Percentiles rank a stretch among this genome's conserved stretches.
phyloP scores from a whole-genome alignment of 2,888 invertebrate genomes.

The Amaurobius ferox region DNA sequence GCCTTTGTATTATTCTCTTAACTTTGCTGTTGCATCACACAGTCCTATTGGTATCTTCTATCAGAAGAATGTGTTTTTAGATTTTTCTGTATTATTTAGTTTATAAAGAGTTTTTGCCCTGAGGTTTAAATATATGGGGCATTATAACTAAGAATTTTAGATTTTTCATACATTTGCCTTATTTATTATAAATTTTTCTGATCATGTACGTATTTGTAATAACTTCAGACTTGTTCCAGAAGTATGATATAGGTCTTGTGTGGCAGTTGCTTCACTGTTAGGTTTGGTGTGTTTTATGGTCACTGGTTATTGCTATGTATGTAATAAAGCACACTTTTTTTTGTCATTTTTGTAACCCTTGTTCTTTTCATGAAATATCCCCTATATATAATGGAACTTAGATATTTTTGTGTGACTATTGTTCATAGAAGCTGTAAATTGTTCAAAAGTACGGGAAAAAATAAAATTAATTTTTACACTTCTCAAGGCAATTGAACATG shows the following conservation, averaged over 20 bases:
- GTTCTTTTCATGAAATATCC: constrained; percentile 39
- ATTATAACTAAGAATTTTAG: constrained; percentile 46
- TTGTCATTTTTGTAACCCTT: constrained; percentile 65
- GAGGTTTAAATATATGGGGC: constrained; percentile 46
- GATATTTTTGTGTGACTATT: constrained; percentile 71
- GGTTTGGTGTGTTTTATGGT: constrained; percentile 72
- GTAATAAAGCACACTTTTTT: constrained; percentile 69
- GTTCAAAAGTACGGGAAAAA: constrained; percentile 51
- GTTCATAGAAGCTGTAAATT: constrained; percentile 71
- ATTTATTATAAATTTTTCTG: constrained; percentile 70
- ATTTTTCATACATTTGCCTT: constrained; percentile 69
- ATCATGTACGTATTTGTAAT: constrained; percentile 67
- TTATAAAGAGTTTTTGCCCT: constrained; percentile 30
- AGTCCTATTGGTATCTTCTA: constrained; percentile 51
- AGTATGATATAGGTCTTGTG: constrained; percentile 69
- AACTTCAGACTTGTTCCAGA: constrained; percentile 62
- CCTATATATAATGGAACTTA: constrained; percentile 68
- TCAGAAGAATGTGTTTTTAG: constrained; percentile 58
- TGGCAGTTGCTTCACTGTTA: constrained; percentile 63
- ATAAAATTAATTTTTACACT: constrained; percentile 41
- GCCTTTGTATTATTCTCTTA: constrained; percentile 60
- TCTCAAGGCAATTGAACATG: constrained; percentile 22
- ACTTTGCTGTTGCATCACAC: constrained; percentile 56
- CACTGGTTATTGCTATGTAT: constrained; percentile 72
- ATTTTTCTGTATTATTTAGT: constrained; percentile 57